phyloP scores from a whole-genome alignment of 2,888 invertebrate genomes.

The Seira sanloemensis region DNA sequence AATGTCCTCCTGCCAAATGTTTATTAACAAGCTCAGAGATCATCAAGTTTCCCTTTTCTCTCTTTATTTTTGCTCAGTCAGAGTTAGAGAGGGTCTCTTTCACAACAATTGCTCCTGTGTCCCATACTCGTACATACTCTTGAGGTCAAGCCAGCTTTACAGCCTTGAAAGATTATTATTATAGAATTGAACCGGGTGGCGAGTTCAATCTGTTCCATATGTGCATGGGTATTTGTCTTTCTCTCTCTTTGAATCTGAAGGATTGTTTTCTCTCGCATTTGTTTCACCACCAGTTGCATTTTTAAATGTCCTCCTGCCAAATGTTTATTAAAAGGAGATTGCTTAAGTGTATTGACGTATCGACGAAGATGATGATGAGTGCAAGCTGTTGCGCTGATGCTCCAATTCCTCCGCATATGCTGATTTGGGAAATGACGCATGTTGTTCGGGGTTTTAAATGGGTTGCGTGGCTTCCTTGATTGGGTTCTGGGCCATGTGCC shows the following conservation, averaged over 20 bases:
- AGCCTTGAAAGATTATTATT: constrained; percentile 42
- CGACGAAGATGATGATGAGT: constrained; percentile 38
- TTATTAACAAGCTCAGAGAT: constrained; percentile 45
- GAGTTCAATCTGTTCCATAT: constrained; percentile 50
- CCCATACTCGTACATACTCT: too few species aligned
- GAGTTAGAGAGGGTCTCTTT: constrained; percentile 33
- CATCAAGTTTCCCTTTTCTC: constrained; percentile 57
- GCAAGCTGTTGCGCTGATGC: constrained; percentile 59
- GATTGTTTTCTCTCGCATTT: neutral
- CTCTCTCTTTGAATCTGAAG: neutral
- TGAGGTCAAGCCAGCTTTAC: constrained; percentile 48
- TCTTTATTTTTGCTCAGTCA: neutral
- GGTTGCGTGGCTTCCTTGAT: constrained; percentile 34
- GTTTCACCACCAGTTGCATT: constrained; percentile 54
- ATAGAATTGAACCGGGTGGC: constrained; percentile 37
- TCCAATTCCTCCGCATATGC: constrained; percentile 21
- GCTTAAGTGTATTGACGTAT: constrained; percentile 41
- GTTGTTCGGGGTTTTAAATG: neutral
- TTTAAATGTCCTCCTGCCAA: constrained; percentile 16
- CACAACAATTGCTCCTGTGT: constrained; percentile 22
- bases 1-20: constrained; percentile 13
- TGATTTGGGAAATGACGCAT: neutral
- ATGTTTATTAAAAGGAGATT: constrained; percentile 20
- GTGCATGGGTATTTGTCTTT: neutral
- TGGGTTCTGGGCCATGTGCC: constrained; percentile 55